Percentiles rank a stretch among this genome's conserved stretches.
phyloP scores from a whole-genome alignment of 2,797 vertebrate genomes.

The Aldrovandia affinis region DNA sequence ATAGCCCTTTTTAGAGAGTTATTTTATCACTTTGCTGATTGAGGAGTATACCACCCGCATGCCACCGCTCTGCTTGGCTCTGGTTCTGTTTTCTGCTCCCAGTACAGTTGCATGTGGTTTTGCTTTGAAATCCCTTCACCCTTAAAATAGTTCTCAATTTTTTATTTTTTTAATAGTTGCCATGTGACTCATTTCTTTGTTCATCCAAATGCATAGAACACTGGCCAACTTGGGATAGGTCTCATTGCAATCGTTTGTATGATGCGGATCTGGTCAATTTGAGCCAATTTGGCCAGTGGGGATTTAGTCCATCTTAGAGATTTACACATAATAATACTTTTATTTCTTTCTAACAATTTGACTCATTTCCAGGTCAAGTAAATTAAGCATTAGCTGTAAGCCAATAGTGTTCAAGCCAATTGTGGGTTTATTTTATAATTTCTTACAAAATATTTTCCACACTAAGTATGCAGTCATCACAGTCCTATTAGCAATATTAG shows the following conservation, averaged over 20 bases:
- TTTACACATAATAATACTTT: no score
- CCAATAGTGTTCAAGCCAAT: no score
- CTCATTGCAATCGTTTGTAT: no score
- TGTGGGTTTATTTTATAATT: not conserved
- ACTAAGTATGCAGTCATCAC: not conserved
- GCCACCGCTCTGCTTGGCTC: no score
- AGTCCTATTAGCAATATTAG: not conserved
- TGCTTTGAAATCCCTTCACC: constrained; percentile 30
- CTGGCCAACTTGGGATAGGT: not conserved
- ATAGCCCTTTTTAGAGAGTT: no score
- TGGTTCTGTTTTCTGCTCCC: not conserved
- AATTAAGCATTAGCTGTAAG: no score
- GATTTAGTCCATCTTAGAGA: no score
- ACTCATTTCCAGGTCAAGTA: no score
- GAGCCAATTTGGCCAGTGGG: not conserved
- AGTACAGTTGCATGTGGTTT: not conserved
- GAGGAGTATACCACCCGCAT: no score
- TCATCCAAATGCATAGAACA: not conserved
- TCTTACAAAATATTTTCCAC: not conserved
- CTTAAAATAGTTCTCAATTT: not conserved
- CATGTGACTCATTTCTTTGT: not conserved
- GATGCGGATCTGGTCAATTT: not conserved
- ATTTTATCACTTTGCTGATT: no score
- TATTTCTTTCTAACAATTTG: no score
- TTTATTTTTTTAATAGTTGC: not conserved